These are phyloP conservation scores for Cataglyphis cursor DNA, from an alignment of 2,888 invertebrate genomes.

Conservation along the genomic window DNA sequence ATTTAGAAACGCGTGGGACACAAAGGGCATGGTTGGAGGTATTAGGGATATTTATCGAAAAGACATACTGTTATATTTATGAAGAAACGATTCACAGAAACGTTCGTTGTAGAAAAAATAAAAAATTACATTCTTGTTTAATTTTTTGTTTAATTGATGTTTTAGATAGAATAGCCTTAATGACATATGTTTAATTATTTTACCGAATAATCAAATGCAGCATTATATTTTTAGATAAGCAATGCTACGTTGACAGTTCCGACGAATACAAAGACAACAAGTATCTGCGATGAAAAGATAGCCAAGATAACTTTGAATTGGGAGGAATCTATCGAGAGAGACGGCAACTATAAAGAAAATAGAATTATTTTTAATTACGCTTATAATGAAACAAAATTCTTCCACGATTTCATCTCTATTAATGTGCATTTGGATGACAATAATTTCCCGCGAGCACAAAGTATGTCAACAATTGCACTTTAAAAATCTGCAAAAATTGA, in stretches of 20 bases:
- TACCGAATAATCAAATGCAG: neutral
- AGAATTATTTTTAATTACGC: conserved; percentile 64
- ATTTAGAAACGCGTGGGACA: too few species aligned
- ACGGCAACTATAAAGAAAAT: conserved; percentile 40
- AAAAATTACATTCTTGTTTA: neutral
- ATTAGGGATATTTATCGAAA: neutral
- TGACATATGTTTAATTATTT: neutral
- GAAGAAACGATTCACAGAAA: neutral
- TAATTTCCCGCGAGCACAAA: conserved; percentile 60
- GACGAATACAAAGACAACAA: fast-evolving
- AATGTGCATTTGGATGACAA: conserved; percentile 59
- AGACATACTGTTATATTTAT: neutral
- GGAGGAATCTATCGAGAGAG: neutral
- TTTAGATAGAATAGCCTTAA: neutral
- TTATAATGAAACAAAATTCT: conserved; percentile 63
- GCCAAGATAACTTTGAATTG: conserved; percentile 48
- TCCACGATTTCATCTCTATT: conserved; percentile 65
- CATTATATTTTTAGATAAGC: neutral
- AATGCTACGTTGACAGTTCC: neutral
- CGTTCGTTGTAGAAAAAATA: neutral
- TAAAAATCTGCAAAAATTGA: neutral
- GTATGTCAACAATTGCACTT: conserved; percentile 51
- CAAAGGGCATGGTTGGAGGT: too few species aligned
- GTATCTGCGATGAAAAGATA: conserved; percentile 26
- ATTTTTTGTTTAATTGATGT: neutral